These are phyloP conservation scores for Epirrhoe tristata DNA, from an alignment of 2,888 invertebrate genomes.

Conservation along the genomic window DNA sequence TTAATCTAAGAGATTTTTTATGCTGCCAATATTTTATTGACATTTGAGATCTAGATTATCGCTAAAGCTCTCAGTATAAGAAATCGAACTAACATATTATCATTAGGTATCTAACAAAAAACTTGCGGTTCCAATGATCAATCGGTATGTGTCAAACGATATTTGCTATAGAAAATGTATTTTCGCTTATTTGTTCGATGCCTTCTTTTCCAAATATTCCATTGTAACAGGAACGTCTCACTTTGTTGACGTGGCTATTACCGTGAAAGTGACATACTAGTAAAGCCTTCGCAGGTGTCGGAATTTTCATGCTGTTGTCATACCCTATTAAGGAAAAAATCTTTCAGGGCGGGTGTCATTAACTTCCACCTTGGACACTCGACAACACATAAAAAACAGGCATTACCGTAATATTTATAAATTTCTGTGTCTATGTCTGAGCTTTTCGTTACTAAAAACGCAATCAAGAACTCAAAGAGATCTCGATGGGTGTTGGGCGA, in stretches of 20 bases:
- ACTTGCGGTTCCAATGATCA: conserved; percentile 52
- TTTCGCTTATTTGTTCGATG: conserved; percentile 41
- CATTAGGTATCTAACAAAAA: conserved; percentile 62
- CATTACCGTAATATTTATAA: too few species aligned
- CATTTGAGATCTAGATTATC: too few species aligned
- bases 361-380: too few species aligned
- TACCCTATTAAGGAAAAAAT: conserved; percentile 24
- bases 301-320: conserved; percentile 34
- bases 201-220: conserved; percentile 39
- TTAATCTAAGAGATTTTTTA: too few species aligned
- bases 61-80: too few species aligned
- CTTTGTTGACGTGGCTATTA: conserved; percentile 40
- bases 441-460: too few species aligned
- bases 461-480: too few species aligned
- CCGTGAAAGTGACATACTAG: conserved; percentile 42
- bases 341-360: not conserved
- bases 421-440: too few species aligned
- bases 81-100: too few species aligned
- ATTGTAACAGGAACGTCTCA: conserved; percentile 31
- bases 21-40: too few species aligned
- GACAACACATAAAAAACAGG: too few species aligned
- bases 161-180: conserved; percentile 42
- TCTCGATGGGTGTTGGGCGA: too few species aligned
- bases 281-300: conserved; percentile 39
- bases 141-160: conserved; percentile 50